Evolutionary conservation across 2,797 vertebrate genomes (phyloP).

Genomic region (Peromyscus attwateri): DNA sequence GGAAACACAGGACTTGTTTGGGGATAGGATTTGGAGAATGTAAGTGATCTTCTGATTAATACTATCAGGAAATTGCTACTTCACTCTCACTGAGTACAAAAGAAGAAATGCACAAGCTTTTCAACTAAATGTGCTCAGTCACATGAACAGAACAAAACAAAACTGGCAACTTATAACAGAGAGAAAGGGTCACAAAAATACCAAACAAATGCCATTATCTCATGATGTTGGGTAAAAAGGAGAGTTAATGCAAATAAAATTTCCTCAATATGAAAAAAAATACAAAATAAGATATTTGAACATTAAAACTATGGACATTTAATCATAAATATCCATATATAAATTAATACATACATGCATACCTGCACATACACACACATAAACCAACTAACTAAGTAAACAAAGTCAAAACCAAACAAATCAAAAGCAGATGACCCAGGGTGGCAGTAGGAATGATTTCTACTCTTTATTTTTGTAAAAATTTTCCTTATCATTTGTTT

Average conservation of each 20-base stretch:
- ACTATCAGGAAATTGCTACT: neutral
- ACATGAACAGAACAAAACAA: conserved; percentile 41
- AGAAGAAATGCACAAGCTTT: neutral
- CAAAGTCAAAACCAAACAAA: neutral
- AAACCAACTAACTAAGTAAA: neutral
- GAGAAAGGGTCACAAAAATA: neutral
- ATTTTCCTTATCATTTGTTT: neutral
- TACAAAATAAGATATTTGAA: conserved; percentile 3
- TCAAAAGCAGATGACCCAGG: neutral
- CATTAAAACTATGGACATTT: neutral
- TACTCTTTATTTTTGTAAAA: conserved; percentile 14
- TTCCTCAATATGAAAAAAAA: conserved; percentile 11
- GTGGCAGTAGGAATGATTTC: neutral
- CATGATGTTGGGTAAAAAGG: neutral
- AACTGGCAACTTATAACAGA: neutral
- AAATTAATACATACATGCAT: neutral
- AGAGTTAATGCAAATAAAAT: neutral
- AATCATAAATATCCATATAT: neutral
- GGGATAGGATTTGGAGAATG: neutral
- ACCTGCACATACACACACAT: neutral
- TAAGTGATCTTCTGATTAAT: neutral
- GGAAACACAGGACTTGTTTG: neutral
- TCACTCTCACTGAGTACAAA: neutral
- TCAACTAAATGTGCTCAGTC: neutral
- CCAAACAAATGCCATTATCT: neutral